Conservation (phyloP, 2,888 invertebrate genomes). For the Agapostemon virescens region DNA sequence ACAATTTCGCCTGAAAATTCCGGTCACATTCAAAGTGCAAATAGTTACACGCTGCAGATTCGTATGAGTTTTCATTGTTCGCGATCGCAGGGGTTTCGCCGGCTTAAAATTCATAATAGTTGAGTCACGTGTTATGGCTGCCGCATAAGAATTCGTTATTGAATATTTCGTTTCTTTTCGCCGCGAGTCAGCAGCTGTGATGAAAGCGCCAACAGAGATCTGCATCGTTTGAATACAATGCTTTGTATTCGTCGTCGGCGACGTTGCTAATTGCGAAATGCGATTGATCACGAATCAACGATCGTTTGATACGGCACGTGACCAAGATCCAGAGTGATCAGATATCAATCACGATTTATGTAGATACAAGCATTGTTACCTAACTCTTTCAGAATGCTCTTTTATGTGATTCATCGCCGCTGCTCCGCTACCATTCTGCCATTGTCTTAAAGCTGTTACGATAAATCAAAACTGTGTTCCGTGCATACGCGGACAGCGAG, state of each 20-base stretch:
- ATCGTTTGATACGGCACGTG: constrained; percentile 48
- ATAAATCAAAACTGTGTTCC: not conserved
- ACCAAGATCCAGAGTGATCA: constrained; percentile 33
- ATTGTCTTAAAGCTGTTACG: not conserved
- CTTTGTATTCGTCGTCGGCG: constrained; percentile 55
- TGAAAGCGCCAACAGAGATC: constrained; percentile 47
- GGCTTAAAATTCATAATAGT: constrained; percentile 26
- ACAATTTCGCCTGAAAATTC: not conserved
- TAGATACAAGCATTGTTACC: constrained; percentile 19
- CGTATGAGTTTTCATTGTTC: not conserved
- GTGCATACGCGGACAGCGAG: not conserved
- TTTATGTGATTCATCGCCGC: constrained; percentile 2
- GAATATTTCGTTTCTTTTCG: constrained; percentile 17
- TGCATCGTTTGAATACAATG: constrained; percentile 73
- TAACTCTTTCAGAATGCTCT: not conserved
- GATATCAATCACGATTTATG: constrained; percentile 32
- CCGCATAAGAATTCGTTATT: constrained; percentile 24
- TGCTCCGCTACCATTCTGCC: not conserved
- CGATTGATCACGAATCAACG: constrained; percentile 55
- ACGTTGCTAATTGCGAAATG: constrained; percentile 72
- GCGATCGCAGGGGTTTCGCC: not conserved
- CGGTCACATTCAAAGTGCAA: not conserved
- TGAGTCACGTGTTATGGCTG: constrained; percentile 27
- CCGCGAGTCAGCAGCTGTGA: constrained; percentile 42
- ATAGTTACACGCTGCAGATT: not conserved